phyloP scores from a whole-genome alignment of 2,888 invertebrate species.

The Agrochola circellaris region DNA sequence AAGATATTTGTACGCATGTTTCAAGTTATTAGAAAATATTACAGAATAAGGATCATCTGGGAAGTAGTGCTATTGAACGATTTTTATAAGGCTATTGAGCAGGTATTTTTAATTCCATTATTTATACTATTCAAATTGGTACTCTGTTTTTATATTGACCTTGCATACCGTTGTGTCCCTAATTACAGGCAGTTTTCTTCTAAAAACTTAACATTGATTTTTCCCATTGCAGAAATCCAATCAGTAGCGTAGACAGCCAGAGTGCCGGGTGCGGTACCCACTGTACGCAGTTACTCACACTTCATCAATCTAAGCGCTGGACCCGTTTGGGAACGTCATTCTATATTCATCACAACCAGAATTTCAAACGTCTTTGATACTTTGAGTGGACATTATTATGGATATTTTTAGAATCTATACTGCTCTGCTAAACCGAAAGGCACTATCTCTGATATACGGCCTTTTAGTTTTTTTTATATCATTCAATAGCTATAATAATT shows the following conservation, averaged over 20 bases:
- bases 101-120: neutral
- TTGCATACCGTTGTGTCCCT: neutral
- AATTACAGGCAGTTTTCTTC: neutral
- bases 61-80: neutral
- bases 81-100: neutral
- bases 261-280: neutral
- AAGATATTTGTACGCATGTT: conserved; percentile 5
- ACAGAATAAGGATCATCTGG: neutral
- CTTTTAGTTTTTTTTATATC: too few species aligned
- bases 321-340: conserved; percentile 20
- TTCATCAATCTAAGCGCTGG: conserved; percentile 41
- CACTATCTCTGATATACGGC: too few species aligned
- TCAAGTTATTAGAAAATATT: neutral
- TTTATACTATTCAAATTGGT: neutral
- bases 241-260: neutral
- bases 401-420: neutral
- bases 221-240: conserved; percentile 7
- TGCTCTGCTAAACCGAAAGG: too few species aligned
- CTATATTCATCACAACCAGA: conserved; percentile 27
- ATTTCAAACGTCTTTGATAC: conserved; percentile 43
- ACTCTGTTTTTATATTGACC: neutral
- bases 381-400: conserved; percentile 24
- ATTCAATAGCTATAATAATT: too few species aligned
- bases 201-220: neutral
- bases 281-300: conserved; percentile 17